phyloP scores from a whole-genome alignment of 1,140 invertebrate species.

The Aphelenchoides fujianensis region DNA sequence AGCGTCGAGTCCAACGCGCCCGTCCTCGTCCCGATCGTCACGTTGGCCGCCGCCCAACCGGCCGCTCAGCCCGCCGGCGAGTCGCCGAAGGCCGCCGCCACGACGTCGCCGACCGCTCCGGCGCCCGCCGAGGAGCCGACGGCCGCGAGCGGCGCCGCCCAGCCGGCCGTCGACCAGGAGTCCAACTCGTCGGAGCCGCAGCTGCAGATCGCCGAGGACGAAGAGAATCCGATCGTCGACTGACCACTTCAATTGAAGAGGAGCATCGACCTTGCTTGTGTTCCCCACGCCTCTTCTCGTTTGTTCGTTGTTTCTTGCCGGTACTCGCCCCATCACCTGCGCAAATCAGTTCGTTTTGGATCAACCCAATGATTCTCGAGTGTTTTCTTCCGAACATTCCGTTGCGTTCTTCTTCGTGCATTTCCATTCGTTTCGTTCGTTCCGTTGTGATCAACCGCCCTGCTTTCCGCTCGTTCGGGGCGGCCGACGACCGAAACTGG shows the following conservation, averaged over 20 bases:
- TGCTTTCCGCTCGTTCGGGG: not conserved
- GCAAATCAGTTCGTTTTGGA: not conserved
- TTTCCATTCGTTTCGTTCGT: too few relatives aligned
- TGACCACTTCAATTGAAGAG: not conserved
- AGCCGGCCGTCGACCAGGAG: not conserved
- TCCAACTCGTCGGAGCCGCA: not conserved
- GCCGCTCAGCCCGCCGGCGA: not conserved
- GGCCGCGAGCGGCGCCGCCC: not conserved
- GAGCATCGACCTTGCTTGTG: too few relatives aligned
- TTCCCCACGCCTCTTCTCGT: too few relatives aligned
- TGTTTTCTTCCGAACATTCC: not conserved
- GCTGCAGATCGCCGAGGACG: not conserved
- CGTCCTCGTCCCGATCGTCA: not conserved
- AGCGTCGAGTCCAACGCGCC: not conserved
- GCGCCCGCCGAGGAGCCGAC: not conserved
- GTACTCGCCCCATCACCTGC: not conserved
- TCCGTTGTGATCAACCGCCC: too few relatives aligned
- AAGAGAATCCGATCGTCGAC: conserved; percentile 5
- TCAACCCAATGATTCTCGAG: not conserved
- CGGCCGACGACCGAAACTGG: not conserved
- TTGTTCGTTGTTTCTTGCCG: not conserved
- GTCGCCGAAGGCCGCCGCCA: not conserved
- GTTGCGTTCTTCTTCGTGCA: not conserved
- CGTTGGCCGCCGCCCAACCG: not conserved
- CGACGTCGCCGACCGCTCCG: not conserved